Evolutionary conservation across 30 jellyfish, hydroid and myxozoan genomes (phyloP), one percentile per base, ranked within the genome.

Genomic region (Catostylus mosaicus): DNA sequence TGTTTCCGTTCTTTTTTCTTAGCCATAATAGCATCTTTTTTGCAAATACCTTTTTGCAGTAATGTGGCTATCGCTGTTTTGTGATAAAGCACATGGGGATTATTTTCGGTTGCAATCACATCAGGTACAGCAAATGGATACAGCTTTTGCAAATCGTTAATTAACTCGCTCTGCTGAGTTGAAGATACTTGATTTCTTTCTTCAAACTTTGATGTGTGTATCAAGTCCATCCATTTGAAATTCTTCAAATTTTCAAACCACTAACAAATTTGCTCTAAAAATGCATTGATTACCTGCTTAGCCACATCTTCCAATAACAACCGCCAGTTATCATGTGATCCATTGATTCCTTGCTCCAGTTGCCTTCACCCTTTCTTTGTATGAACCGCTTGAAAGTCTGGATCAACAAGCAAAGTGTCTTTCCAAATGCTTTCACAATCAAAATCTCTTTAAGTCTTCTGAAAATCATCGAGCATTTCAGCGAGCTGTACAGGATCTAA

Each of bases 91-190:
- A n/a, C n/a, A n/a, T n/a, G n/a, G n/a, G n/a, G n/a, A n/a, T n/a
- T n/a, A n/a, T n/a, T n/a, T n/a, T 26, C 73, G n/a, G 75, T 30
- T 37, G 87, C 8, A 22, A 14, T 33, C 31, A 46, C 22, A 20
- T 75, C 87, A n/a, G 16, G 27, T 18, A 47, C 0, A 18, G 75
- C 87, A 75, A 75, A 75, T 20, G 74, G 87, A 61, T 75, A 75
- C 45, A 47, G 74, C n/a, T 52, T 5, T 24, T 6, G 14, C 27
- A 75, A 23, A 45, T 48, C 71, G 19, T 46, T 20, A 19, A 73
- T 40, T 23, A 47, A 7, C 8, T 0, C 78, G 20, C 31, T 37
- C 0, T 16, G 8, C 11, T 46, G 45, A 23, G 8, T 16, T 2
- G 71, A 4, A 11, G 40, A 5, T 20, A 32, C 19, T 30, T 30